Evolutionary conservation across 2,888 invertebrate genomes (phyloP), one percentile per base, ranked within the genome.

Genomic region (Lamproptera curius): DNA sequence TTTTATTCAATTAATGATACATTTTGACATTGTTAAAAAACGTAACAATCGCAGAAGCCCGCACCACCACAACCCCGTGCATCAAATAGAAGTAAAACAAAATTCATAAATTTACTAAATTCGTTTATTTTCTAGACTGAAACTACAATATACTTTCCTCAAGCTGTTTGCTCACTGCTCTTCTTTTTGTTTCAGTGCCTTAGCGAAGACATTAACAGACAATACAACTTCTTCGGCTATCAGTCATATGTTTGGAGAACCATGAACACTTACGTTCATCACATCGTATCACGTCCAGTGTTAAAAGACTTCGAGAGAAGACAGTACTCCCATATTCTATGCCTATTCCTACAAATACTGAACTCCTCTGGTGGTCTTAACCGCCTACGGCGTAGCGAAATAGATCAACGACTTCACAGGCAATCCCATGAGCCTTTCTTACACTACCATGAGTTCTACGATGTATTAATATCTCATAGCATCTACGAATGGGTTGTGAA

Each of bases 401-500:
- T 61, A 55, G 16, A 39, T 55, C 6, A 55, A 53, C 14, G 55
- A 57, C 11, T 56, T 44, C 15, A 59, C 56, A 50, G 61, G 61
- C 8, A 59, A 53, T 31, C 50, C 58, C 9, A 16, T 59, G 31
- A 52, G 59, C 34, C 15, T 59, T 61, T 82, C 90, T 0, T 82
- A 81, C 61, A 76, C 88, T 20, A 88, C 90, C 82, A 89, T 42
- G 70, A 76, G 8, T 77, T 80, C 49, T 55, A 81, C 42, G 67
- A 51, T 2, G 15, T 65, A 0, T 73, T 72, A 14, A 79, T 78
- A 51, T 64, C 63, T 39, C 88, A 90, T 89, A 76, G 56, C n/a
- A 83, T 90, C 31, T 55, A 63, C 45, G 43, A 48, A 6, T 11
- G 50, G n/a, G 36, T 13, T n/a, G 4, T 17, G 8, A 53, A 50